phyloP scores from a whole-genome alignment of 2,113 vertebrate species.

The Felis catus region F.catus_Fca126_mat1.0 CM031411.1:9260001-9260500 shows the following conservation, averaged over 20 bases:
- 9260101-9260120: neutral
- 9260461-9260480: neutral
- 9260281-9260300: neutral
- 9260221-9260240: neutral
- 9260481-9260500: neutral
- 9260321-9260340: neutral
- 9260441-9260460: neutral
- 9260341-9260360: neutral
- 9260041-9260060: conserved; percentile 4
- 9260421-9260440: neutral
- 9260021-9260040: neutral
- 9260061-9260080: neutral
- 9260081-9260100: neutral
- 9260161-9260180: neutral
- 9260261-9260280: neutral
- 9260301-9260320: rapidly evolving
- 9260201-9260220: neutral
- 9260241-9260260: neutral
- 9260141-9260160: neutral
- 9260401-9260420: neutral
- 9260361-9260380: neutral
- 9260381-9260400: neutral
- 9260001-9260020: neutral
- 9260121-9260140: neutral
- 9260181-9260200: neutral